A percentile compares a stretch with the other conserved stretches of the same genome.
Evolutionary conservation across 2,113 vertebrate genomes (phyloP).

Genomic region (Perca flavescens): DNA sequence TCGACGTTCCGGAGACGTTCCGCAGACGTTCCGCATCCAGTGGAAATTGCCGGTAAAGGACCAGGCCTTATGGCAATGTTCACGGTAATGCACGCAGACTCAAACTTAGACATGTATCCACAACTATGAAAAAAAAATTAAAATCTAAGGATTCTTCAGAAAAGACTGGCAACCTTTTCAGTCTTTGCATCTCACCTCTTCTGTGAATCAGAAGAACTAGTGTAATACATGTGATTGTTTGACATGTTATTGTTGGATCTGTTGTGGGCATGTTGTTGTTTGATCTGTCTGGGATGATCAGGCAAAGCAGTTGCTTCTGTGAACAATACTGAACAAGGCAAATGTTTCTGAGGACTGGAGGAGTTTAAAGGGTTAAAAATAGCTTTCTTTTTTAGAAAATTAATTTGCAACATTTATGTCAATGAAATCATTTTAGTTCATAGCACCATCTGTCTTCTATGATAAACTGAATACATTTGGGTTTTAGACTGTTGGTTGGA

Average conservation of each 20-base stretch:
- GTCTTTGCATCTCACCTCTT: not conserved
- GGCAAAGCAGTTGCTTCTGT: not conserved
- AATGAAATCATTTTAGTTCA: too few relatives aligned
- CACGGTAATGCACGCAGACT: not conserved
- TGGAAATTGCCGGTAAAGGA: too few relatives aligned
- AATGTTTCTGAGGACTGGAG: too few relatives aligned
- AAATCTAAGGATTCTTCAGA: not conserved
- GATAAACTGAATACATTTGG: too few relatives aligned
- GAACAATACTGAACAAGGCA: too few relatives aligned
- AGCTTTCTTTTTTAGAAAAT: not conserved
- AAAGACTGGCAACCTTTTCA: not conserved
- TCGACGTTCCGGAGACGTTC: too few relatives aligned
- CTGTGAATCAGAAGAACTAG: not conserved
- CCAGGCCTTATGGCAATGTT: slow-evolving; percentile 8
- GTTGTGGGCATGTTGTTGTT: not conserved
- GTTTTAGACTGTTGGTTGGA: too few relatives aligned
- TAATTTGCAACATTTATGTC: too few relatives aligned
- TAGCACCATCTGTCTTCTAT: too few relatives aligned
- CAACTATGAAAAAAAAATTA: not conserved
- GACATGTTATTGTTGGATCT: not conserved
- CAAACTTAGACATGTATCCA: not conserved
- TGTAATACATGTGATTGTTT: not conserved
- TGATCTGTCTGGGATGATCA: not conserved
- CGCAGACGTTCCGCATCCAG: too few relatives aligned
- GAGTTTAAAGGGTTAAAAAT: not conserved